phyloP scores from a whole-genome alignment of 2,888 invertebrate species.

The Archips crataeganus region DNA sequence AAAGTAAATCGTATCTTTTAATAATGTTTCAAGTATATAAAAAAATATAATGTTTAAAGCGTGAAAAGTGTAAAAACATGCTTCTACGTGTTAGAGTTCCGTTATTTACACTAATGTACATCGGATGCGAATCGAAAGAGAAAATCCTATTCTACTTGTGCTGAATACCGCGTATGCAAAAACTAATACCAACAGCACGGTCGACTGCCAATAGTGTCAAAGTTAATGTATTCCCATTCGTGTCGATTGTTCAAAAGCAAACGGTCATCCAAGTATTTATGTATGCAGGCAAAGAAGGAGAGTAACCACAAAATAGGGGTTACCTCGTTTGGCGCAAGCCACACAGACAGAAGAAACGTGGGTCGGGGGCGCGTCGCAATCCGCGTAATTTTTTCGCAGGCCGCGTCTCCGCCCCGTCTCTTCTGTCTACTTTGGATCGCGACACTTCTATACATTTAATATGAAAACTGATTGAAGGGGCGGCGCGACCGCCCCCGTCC shows the following conservation, averaged over 20 bases:
- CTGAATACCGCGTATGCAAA: slow-evolving; percentile 41
- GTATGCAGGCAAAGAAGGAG: not conserved
- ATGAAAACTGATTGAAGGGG: too few species aligned
- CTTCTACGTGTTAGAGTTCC: not conserved
- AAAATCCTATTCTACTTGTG: slow-evolving; percentile 19
- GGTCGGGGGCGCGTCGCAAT: too few species aligned
- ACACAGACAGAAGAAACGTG: too few species aligned
- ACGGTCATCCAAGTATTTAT: slow-evolving; percentile 11
- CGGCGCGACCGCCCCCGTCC: too few species aligned
- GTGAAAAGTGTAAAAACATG: not conserved
- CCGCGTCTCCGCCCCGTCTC: too few species aligned
- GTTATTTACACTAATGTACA: not conserved
- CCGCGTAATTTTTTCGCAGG: too few species aligned
- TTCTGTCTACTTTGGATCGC: too few species aligned
- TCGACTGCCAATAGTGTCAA: slow-evolving; percentile 39
- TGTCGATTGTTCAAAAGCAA: slow-evolving; percentile 24
- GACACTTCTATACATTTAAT: too few species aligned
- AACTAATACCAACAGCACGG: slow-evolving; percentile 25
- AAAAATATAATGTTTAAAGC: too few species aligned
- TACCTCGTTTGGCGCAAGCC: too few species aligned
- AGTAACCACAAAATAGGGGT: not conserved
- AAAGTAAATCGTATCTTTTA: not conserved
- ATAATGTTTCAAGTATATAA: too few species aligned
- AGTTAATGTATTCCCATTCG: slow-evolving; percentile 36
- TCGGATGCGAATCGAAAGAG: slow-evolving; percentile 19